Base-by-base conservation (phyloP, 2,888 invertebrate species). In the Trimorus sp. region DNA sequence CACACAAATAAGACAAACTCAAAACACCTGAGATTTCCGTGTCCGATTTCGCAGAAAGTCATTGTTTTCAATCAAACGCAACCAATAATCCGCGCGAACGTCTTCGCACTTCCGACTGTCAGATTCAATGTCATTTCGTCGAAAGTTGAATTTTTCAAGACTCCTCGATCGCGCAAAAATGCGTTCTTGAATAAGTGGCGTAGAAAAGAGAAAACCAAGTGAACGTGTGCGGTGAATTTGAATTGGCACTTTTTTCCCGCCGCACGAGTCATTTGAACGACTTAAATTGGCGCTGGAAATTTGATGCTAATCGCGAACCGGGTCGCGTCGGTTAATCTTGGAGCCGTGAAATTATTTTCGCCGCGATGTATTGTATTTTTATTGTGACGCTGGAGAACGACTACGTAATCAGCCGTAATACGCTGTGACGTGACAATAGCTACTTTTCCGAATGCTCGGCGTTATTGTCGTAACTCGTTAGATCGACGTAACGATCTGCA, bases 311-410 rank as follows among this genome's bases (percentile, higher is more conserved):
- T 69, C 69, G 58, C 58, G 38, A 69, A 59, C 58, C 51, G 54
- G 66, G 45, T 12, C 36, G 54, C 54, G 54, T 66, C 54, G 54
- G 49, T 58, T 58, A 69, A 69, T 58, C 58, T 49, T 49, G 26
- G 48, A 49, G 49, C 38, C 69, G 58, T 59, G 58, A 69, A 69
- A 69, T 59, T 58, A 49, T 69, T 49, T 58, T 69, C 68, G 45
- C 59, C 58, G 15, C 45, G 58, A 42, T 58, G 58, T 59, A 69
- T 37, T 49, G 49, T 49, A 59, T n/a, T 38, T n/a, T 38, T 37
- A 56, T 56, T 68, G 48, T 45, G 15, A 53, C 42, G 53, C 37
- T 68, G 26, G 56, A 56, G 56, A 68, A 56, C 45, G 6, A 26
- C 56, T 56, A 15, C 56, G 68, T 68, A 68, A 68, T 56, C 42